Conservation (phyloP, 1,140 invertebrate genomes). For the Rhyzopertha dominica region DNA sequence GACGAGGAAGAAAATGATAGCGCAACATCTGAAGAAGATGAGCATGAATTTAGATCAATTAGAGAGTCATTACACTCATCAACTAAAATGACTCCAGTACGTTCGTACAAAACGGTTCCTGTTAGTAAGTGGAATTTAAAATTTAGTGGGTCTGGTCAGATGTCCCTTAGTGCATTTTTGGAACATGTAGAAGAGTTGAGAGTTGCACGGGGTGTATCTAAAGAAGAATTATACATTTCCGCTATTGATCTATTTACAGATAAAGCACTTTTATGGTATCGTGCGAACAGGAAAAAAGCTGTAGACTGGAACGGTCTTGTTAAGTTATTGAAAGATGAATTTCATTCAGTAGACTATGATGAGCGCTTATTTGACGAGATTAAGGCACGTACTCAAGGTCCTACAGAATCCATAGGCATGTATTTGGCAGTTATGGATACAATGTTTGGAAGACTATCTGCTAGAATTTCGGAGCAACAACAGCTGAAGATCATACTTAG, state of each 20-base stretch:
- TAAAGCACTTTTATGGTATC: constrained; percentile 31
- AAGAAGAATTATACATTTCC: constrained; percentile 21
- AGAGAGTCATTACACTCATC: too few species aligned
- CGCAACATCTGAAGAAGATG: too few species aligned
- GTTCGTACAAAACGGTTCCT: too few species aligned
- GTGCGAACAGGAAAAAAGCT: too few species aligned
- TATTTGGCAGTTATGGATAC: constrained; percentile 36
- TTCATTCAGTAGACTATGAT: constrained; percentile 26
- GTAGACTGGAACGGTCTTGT: too few species aligned
- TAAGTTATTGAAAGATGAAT: constrained; percentile 26
- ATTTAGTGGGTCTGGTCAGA: constrained; percentile 23
- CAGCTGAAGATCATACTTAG: constrained; percentile 30
- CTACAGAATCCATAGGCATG: constrained; percentile 28
- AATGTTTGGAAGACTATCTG: constrained; percentile 32
- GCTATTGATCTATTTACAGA: constrained; percentile 31
- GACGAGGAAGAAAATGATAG: too few species aligned
- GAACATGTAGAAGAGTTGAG: constrained; percentile 30
- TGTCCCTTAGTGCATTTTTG: constrained; percentile 31
- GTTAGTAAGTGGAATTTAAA: constrained; percentile 14
- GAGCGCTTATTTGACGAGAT: constrained; percentile 35
- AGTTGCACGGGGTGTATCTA: constrained; percentile 25
- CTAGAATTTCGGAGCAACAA: constrained; percentile 23
- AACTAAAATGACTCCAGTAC: too few species aligned
- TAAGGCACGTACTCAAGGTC: constrained; percentile 29
- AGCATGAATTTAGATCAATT: too few species aligned